phyloP scores from a whole-genome alignment of 2,888 invertebrate species.

The Meteorus cinctellus region DNA sequence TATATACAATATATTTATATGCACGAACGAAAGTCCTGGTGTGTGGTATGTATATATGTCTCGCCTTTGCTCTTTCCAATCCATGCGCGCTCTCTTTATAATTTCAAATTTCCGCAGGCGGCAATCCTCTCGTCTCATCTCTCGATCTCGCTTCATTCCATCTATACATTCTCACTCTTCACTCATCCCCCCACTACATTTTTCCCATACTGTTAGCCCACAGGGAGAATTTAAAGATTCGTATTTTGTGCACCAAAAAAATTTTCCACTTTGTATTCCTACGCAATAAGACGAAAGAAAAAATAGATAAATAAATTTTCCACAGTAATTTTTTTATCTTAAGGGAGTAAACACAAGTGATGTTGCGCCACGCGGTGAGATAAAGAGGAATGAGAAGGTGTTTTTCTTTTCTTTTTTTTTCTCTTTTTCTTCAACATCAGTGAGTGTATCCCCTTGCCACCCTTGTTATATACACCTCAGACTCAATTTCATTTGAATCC shows the following conservation, averaged over 20 bases:
- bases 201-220: constrained; percentile 33
- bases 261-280: not conserved
- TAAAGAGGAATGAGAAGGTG: not conserved
- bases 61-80: constrained; percentile 45
- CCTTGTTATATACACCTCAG: constrained; percentile 36
- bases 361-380: not conserved
- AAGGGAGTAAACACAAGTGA: constrained; percentile 22
- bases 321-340: constrained; percentile 17
- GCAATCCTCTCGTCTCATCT: constrained; percentile 50
- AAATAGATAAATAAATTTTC: constrained; percentile 13
- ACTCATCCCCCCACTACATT: not conserved
- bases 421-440: constrained; percentile 48
- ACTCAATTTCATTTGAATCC: constrained; percentile 47
- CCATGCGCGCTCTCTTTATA: constrained; percentile 54
- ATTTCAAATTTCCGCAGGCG: constrained; percentile 66
- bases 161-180: not conserved
- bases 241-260: constrained; percentile 13
- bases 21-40: constrained; percentile 2
- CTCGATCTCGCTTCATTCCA: constrained; percentile 36
- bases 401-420: not conserved
- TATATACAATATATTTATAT: constrained; percentile 18
- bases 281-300: not conserved
- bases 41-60: not conserved
- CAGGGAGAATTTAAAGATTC: constrained; percentile 7
- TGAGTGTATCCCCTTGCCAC: constrained; percentile 26